Base-by-base conservation (phyloP, 2,797 vertebrate genomes). In the Bothrops alternatus region DNA sequence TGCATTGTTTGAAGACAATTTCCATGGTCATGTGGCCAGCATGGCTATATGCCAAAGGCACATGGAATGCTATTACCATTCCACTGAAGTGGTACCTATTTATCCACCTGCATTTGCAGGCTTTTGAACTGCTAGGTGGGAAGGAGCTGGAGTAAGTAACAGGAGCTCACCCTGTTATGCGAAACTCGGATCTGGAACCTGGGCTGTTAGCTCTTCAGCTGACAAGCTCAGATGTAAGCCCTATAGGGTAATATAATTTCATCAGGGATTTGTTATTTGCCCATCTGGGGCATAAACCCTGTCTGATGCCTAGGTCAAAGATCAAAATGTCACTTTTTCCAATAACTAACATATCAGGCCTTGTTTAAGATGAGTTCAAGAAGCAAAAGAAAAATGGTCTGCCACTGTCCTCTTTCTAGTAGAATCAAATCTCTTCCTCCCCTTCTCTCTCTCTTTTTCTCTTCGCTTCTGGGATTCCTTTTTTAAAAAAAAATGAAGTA, bases 371-470 rank as follows among this genome's bases (percentile, higher is more conserved):
- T 50, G 50, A 73, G 1, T 57, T 90, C 91, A 2, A 89, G 78
- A 53, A 58, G 0, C 55, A 61, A 60, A 91, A 90, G 78, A 55
- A 63, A 86, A 47, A 16, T 4, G 32, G 60, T 16, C 20, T 93
- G n/a, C 92, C 16, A 92, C 37, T 92, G 91, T 57, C 93, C 94
- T 94, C 94, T 91, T 96, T 95, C 95, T 95, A 65, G 63, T 91
- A 47, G 37, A 82, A 85, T 94, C 91, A 60, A 93, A 93, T 0
- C 42, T 89, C 93, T 55, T 25, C 94, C 47, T 73, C 32, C 88
- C 56, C 8, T 94, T 26, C 16, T 42, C 16, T n/a, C 37, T 18
- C 73, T 56, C 63, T 90, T 97, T 96, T 95, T 94, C 96, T 93
- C 92, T 90, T 91, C 23, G 60, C 93, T 95, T 88, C 88, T 93